A percentile compares a stretch with the other conserved stretches of the same genome.
phyloP scores from a whole-genome alignment of 2,888 invertebrate genomes.

The Cantharis flavilabris region DNA sequence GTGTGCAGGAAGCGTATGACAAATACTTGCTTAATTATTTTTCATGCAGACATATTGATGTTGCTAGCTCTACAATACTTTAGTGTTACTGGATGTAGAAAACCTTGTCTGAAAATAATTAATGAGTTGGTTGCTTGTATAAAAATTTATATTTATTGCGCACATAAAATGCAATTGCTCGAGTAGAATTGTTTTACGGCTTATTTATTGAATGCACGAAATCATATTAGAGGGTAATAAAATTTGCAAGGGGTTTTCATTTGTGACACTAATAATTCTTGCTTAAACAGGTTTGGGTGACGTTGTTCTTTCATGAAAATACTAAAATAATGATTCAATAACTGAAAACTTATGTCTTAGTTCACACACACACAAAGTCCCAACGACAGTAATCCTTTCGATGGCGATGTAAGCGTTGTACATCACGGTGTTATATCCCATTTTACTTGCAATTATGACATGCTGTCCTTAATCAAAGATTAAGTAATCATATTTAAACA shows the following conservation, averaged over 20 bases:
- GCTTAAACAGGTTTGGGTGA: background rate
- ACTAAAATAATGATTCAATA: background rate
- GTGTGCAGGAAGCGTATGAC: constrained; percentile 54
- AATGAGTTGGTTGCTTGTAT: constrained; percentile 45
- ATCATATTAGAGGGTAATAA: background rate
- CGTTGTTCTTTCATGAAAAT: background rate
- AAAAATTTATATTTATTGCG: constrained; percentile 44
- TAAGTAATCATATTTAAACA: no score
- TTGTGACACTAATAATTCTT: background rate
- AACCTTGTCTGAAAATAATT: constrained; percentile 41
- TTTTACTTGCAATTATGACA: background rate
- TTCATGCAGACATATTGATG: constrained; percentile 53
- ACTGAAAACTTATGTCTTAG: background rate
- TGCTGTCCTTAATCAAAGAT: background rate
- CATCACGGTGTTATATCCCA: background rate
- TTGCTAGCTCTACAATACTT: constrained; percentile 36
- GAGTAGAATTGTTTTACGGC: constrained; percentile 44
- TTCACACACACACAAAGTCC: background rate
- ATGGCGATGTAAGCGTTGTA: background rate
- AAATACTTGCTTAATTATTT: constrained; percentile 57
- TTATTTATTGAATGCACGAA: background rate
- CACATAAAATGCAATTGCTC: constrained; percentile 49
- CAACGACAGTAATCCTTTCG: background rate
- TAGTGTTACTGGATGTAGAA: constrained; percentile 23
- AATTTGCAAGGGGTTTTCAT: background rate